Evolutionary conservation across 1,140 invertebrate species (phyloP).

Genomic region (Mesaphorura yosii): DNA sequence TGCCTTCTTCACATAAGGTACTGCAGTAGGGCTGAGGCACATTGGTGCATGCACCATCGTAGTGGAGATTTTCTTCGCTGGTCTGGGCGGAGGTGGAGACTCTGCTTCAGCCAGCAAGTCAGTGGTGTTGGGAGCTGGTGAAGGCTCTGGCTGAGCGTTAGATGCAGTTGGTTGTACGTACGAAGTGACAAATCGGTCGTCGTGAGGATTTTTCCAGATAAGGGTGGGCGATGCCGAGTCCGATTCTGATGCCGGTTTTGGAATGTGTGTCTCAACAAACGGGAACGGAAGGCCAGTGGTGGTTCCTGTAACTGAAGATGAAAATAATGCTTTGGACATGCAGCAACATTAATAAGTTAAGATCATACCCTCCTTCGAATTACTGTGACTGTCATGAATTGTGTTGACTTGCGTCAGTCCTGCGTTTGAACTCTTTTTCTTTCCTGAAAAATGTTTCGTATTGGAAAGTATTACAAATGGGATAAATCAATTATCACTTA

Average conservation of each 20-base stretch:
- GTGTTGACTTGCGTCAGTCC: no score
- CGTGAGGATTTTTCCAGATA: constrained; percentile 3
- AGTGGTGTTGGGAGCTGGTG: background rate
- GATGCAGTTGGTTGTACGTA: background rate
- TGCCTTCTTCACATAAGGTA: background rate
- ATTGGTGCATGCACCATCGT: background rate
- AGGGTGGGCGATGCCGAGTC: constrained; percentile 12
- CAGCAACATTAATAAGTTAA: no score
- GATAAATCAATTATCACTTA: no score
- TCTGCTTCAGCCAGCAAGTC: background rate
- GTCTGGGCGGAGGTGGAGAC: background rate
- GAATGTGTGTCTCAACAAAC: background rate
- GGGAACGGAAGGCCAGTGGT: no score
- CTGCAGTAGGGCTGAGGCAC: background rate
- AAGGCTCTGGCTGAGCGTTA: background rate
- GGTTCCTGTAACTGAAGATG: no score
- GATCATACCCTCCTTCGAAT: no score
- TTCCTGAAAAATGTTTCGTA: no score
- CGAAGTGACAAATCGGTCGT: background rate
- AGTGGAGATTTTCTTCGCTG: background rate
- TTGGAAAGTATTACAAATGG: no score
- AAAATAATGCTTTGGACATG: no score
- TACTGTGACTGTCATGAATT: no score
- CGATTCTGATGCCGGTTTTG: constrained; percentile 1
- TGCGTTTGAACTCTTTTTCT: no score